phyloP scores from a whole-genome alignment of 2,797 vertebrate species.

The Parambassis ranga region DNA sequence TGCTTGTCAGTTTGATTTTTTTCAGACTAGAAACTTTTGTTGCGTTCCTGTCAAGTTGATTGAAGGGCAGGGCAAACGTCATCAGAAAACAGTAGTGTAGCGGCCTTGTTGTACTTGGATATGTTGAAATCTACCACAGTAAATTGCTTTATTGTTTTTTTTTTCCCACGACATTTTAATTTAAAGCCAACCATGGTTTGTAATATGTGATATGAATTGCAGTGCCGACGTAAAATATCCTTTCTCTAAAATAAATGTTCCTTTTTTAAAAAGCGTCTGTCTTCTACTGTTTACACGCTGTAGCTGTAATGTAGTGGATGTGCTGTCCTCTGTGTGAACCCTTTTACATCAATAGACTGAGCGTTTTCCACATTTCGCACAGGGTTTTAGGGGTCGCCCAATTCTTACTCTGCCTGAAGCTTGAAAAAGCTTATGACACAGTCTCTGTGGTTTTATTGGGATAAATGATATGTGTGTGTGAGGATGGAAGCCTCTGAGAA shows the following conservation, averaged over 20 bases:
- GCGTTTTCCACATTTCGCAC: slow-evolving; percentile 6
- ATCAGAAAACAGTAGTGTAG: background rate
- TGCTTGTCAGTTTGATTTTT: background rate
- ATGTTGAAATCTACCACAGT: background rate
- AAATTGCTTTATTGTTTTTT: background rate
- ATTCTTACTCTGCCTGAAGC: background rate
- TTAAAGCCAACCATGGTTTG: background rate
- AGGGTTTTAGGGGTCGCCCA: background rate
- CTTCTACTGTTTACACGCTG: background rate
- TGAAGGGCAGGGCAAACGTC: background rate
- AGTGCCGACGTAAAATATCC: background rate
- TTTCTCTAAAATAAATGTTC: slow-evolving; percentile 67
- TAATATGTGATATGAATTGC: background rate
- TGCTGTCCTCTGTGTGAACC: slow-evolving; percentile 15
- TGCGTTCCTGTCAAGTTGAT: background rate
- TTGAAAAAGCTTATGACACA: background rate
- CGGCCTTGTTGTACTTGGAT: too few relatives aligned
- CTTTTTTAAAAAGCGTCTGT: slow-evolving; percentile 34
- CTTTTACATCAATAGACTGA: background rate
- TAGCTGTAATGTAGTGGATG: background rate
- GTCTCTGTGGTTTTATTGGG: background rate
- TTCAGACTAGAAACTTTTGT: background rate
- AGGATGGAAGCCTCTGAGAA: background rate
- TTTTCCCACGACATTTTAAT: background rate
- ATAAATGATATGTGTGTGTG: background rate